Conservation (phyloP, 2,888 invertebrate genomes). For the Xestia ashworthii region DNA sequence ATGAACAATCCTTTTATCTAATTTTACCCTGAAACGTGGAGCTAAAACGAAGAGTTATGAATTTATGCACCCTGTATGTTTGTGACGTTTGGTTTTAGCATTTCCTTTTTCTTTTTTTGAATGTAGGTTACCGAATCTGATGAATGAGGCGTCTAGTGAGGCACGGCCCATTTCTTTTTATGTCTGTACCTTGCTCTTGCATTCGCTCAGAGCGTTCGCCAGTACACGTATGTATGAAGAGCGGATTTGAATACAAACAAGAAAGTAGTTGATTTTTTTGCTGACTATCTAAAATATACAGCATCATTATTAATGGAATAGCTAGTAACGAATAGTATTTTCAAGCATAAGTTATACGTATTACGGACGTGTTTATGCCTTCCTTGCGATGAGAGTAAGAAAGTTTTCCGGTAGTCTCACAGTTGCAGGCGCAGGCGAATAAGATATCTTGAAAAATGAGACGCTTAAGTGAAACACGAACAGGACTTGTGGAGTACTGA, state of each 20-base stretch:
- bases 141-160: slow-evolving; percentile 48
- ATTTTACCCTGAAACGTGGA: slow-evolving; percentile 43
- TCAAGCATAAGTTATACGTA: neutral
- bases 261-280: slow-evolving; percentile 12
- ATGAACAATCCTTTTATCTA: slow-evolving; percentile 55
- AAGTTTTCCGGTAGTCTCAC: slow-evolving; percentile 28
- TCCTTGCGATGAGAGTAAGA: slow-evolving; percentile 15
- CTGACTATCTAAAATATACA: neutral
- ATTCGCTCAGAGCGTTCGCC: slow-evolving; percentile 46
- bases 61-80: slow-evolving; percentile 39
- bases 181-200: slow-evolving; percentile 35
- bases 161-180: slow-evolving; percentile 49
- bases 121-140: slow-evolving; percentile 59
- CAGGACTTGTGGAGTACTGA: slow-evolving; percentile 23
- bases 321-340: neutral
- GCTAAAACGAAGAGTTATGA: slow-evolving; percentile 51
- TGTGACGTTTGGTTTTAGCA: slow-evolving; percentile 53
- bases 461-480: slow-evolving; percentile 34
- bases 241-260: slow-evolving; percentile 6
- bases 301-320: neutral
- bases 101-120: slow-evolving; percentile 55
- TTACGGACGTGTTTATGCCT: neutral
- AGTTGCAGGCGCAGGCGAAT: slow-evolving; percentile 12
- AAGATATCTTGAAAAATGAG: slow-evolving; percentile 49
- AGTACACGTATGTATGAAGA: slow-evolving; percentile 26